Percentiles rank a stretch among this genome's conserved stretches.
Conservation (phyloP, 2,113 vertebrate genomes). For the Anhinga anhinga region DNA sequence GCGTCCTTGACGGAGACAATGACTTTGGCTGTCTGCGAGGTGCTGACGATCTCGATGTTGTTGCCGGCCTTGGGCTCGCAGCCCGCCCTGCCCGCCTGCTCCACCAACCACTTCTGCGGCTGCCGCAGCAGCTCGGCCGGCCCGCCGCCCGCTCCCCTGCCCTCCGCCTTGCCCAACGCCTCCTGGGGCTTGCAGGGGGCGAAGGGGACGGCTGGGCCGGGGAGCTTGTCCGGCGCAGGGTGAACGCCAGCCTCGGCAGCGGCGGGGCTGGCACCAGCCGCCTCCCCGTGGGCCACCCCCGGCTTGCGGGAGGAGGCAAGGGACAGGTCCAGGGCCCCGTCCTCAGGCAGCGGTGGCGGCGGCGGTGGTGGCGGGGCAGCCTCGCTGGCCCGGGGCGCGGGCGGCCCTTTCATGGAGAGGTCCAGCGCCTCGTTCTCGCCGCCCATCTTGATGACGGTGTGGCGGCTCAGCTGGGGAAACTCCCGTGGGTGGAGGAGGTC, state of each 20-base stretch:
- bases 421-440: conserved; percentile 89
- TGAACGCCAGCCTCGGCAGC: not conserved
- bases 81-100: conserved; percentile 67
- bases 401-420: conserved; percentile 85
- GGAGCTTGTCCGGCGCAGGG: conserved; percentile 45
- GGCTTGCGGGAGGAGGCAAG: conserved; percentile 80
- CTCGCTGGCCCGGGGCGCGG: conserved; percentile 75
- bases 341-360: conserved; percentile 66
- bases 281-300: conserved; percentile 30
- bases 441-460: conserved; percentile 80
- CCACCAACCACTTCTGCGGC: conserved; percentile 86
- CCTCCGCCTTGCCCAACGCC: conserved; percentile 65
- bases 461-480: conserved; percentile 76
- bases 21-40: conserved; percentile 94
- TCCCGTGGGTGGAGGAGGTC: conserved; percentile 69
- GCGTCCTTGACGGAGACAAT: conserved; percentile 96
- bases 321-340: conserved; percentile 88
- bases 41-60: conserved; percentile 87
- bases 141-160: conserved; percentile 71
- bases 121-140: conserved; percentile 80
- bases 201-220: conserved; percentile 54
- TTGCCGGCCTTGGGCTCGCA: conserved; percentile 81
- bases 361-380: not conserved
- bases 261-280: not conserved
- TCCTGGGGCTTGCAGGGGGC: conserved; percentile 48